Evolutionary conservation across 2,888 invertebrate genomes (phyloP).

Genomic region (Sceliomorpha sp.): DNA sequence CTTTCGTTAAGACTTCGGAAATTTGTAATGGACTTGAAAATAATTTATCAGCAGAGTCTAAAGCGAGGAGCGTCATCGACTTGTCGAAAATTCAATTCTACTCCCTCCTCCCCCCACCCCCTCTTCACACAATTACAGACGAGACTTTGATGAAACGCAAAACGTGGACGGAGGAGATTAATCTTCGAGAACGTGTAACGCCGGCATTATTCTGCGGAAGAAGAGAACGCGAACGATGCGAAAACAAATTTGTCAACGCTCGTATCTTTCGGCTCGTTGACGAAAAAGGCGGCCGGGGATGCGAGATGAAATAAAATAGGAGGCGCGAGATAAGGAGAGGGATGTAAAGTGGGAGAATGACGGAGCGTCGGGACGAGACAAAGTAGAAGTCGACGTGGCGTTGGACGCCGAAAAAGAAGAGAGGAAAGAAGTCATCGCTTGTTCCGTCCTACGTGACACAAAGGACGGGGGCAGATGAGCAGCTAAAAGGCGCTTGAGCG

Average conservation of each 20-base stretch:
- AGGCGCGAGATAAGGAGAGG: conserved; percentile 6
- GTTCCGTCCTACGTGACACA: conserved; percentile 49
- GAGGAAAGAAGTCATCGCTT: conserved; percentile 49
- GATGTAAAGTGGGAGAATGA: conserved; percentile 3
- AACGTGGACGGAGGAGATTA: neutral
- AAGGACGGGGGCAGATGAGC: conserved; percentile 53
- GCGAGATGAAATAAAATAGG: conserved; percentile 14
- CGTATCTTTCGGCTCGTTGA: conserved; percentile 20
- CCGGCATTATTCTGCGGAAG: conserved; percentile 27
- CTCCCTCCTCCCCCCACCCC: no score
- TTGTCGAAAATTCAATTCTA: no score
- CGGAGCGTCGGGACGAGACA: conserved; percentile 23
- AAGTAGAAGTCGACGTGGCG: conserved; percentile 14
- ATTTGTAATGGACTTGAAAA: no score
- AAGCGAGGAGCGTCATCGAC: no score
- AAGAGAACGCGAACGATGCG: conserved; percentile 12
- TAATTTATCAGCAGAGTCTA: no score
- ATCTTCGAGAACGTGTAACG: conserved; percentile 20
- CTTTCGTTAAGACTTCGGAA: no score
- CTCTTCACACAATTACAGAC: no score
- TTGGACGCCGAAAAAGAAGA: conserved; percentile 24
- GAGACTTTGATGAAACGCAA: neutral
- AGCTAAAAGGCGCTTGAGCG: conserved; percentile 53
- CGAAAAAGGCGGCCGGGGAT: no score
- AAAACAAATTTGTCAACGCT: conserved; percentile 38